Conservation (phyloP, 2,113 vertebrate genomes). For the Vanacampus margaritifer region DNA sequence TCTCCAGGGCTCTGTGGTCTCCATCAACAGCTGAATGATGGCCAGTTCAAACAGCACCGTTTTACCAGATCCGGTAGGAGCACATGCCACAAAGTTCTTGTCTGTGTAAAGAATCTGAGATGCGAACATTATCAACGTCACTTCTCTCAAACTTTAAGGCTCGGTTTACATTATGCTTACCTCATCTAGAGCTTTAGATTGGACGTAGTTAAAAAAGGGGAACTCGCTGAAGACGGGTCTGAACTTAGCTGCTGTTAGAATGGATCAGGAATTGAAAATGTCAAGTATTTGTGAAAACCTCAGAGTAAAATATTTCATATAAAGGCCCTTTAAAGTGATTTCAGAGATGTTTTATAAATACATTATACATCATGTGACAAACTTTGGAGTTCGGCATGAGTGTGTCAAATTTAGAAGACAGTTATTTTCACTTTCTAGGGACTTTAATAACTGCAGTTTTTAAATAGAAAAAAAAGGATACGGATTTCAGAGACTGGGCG, state of each 20-base stretch:
- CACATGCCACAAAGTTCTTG: slow-evolving; percentile 91
- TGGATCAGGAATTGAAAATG: slow-evolving; percentile 67
- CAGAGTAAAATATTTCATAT: slow-evolving; percentile 2
- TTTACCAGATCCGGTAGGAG: slow-evolving; percentile 97
- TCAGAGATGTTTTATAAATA: not conserved
- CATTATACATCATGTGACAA: not conserved
- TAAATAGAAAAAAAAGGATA: slow-evolving; percentile 81
- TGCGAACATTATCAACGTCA: not conserved
- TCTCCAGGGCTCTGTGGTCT: slow-evolving; percentile 85
- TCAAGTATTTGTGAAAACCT: slow-evolving; percentile 6
- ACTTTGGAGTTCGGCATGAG: not conserved
- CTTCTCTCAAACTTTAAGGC: not conserved
- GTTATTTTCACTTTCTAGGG: not conserved
- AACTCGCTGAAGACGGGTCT: slow-evolving; percentile 91
- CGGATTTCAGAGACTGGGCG: slow-evolving; percentile 92
- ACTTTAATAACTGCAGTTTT: not conserved
- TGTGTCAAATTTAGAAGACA: not conserved
- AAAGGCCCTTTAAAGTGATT: not conserved
- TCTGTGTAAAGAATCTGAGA: slow-evolving; percentile 88
- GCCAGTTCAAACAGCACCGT: slow-evolving; percentile 93
- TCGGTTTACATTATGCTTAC: slow-evolving; percentile 74
- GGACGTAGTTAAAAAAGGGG: slow-evolving; percentile 96
- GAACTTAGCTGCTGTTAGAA: slow-evolving; percentile 79
- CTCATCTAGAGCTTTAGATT: slow-evolving; percentile 93
- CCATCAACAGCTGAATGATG: slow-evolving; percentile 89